phyloP scores from a whole-genome alignment of 1,140 invertebrate genomes.

The Galendromus occidentalis region DNA sequence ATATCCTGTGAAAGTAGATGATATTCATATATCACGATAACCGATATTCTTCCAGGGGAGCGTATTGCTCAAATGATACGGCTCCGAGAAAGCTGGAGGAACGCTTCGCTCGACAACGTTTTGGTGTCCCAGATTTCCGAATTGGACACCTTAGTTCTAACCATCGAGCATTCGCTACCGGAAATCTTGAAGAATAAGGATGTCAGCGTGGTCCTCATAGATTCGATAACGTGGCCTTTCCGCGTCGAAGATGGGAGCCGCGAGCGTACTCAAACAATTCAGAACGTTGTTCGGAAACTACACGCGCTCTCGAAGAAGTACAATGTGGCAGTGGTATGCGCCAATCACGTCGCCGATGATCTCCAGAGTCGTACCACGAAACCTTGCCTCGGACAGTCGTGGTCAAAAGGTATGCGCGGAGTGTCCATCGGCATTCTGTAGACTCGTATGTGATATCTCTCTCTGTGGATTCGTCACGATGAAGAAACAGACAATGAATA shows the following conservation, averaged over 20 bases:
- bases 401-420: slow-evolving; percentile 1
- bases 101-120: neutral
- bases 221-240: slow-evolving; percentile 8
- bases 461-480: neutral
- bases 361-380: neutral
- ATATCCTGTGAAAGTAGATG: neutral
- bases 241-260: neutral
- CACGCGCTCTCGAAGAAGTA: neutral
- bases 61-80: neutral
- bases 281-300: neutral
- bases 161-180: neutral
- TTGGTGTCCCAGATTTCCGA: neutral
- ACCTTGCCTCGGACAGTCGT: neutral
- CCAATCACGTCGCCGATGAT: neutral
- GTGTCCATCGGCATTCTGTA: neutral
- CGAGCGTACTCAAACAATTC: neutral
- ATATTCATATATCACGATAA: neutral
- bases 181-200: neutral
- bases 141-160: neutral
- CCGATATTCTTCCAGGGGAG: neutral
- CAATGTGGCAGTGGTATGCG: neutral
- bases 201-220: neutral
- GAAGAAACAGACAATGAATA: no score
- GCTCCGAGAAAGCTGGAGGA: neutral
- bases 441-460: no score